Evolutionary conservation across 2,797 vertebrate species (phyloP).

Genomic region (Anguilla megastoma): DNA sequence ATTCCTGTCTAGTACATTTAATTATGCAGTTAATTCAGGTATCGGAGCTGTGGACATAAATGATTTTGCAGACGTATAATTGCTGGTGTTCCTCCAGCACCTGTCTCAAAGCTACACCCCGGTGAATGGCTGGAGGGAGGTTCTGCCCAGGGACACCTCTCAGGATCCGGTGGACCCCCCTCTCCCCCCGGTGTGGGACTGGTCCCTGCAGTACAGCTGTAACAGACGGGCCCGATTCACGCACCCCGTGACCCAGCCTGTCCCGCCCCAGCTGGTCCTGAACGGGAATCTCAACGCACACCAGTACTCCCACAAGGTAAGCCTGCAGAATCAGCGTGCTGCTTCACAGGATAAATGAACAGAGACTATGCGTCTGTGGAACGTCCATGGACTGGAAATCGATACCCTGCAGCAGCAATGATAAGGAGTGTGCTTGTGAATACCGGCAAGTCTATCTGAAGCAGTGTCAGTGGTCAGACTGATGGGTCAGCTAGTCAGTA

Average conservation of each 20-base stretch:
- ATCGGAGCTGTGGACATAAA: background rate
- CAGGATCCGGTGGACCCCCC: conserved; percentile 67
- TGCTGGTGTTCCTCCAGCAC: conserved; percentile 59
- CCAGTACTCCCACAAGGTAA: conserved; percentile 65
- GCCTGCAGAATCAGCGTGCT: background rate
- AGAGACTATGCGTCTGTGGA: too few relatives aligned
- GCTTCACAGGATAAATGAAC: background rate
- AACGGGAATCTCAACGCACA: conserved; percentile 78
- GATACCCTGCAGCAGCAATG: background rate
- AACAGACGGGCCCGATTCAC: conserved; percentile 73
- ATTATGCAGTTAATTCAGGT: background rate
- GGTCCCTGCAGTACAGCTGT: conserved; percentile 81
- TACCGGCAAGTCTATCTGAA: background rate
- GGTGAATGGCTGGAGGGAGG: conserved; percentile 72
- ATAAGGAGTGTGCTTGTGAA: background rate
- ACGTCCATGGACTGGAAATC: background rate
- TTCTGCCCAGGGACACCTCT: conserved; percentile 58
- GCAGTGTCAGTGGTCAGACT: background rate
- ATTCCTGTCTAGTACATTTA: background rate
- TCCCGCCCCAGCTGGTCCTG: conserved; percentile 55
- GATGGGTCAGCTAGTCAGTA: background rate
- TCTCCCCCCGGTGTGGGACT: conserved; percentile 83
- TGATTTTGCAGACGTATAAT: background rate
- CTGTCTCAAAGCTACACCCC: conserved; percentile 74
- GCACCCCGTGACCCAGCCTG: conserved; percentile 67